phyloP scores from a whole-genome alignment of 2,888 invertebrate genomes.

The Emesis furor region DNA sequence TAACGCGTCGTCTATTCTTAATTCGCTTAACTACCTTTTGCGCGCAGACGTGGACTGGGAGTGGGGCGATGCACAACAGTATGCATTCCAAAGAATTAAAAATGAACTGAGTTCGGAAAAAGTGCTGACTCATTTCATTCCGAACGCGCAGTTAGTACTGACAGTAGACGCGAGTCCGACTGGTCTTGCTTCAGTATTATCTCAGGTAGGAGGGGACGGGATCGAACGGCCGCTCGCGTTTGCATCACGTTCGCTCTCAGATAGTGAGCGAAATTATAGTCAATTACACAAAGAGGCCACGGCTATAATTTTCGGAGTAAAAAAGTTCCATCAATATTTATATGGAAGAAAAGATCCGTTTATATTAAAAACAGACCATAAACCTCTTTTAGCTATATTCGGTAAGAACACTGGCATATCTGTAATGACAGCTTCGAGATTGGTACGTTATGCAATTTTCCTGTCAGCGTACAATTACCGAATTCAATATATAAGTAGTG shows the following conservation, averaged over 20 bases:
- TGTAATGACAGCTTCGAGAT: conserved; percentile 71
- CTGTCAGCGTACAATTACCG: neutral
- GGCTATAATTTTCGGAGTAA: conserved; percentile 16
- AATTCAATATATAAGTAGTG: conserved; percentile 74
- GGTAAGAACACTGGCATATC: conserved; percentile 69
- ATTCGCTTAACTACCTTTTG: conserved; percentile 64
- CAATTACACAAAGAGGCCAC: conserved; percentile 60
- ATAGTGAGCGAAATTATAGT: conserved; percentile 62
- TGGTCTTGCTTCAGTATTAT: conserved; percentile 51
- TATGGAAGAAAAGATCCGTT: conserved; percentile 68
- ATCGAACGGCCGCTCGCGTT: conserved; percentile 65
- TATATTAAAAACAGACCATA: no score
- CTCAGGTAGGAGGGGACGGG: conserved; percentile 41
- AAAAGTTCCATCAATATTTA: neutral
- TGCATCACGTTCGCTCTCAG: conserved; percentile 69
- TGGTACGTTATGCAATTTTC: conserved; percentile 66
- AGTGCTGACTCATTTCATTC: conserved; percentile 44
- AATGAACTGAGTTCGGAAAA: conserved; percentile 21
- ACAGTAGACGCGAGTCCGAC: conserved; percentile 53
- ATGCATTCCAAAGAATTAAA: conserved; percentile 33
- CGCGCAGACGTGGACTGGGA: conserved; percentile 49
- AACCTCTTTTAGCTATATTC: no score
- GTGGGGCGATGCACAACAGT: conserved; percentile 34
- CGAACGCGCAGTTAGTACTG: conserved; percentile 42
- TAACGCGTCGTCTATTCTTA: conserved; percentile 62